Evolutionary conservation across 2,888 invertebrate genomes (phyloP).

Genomic region (Exephanes ischioxanthus): DNA sequence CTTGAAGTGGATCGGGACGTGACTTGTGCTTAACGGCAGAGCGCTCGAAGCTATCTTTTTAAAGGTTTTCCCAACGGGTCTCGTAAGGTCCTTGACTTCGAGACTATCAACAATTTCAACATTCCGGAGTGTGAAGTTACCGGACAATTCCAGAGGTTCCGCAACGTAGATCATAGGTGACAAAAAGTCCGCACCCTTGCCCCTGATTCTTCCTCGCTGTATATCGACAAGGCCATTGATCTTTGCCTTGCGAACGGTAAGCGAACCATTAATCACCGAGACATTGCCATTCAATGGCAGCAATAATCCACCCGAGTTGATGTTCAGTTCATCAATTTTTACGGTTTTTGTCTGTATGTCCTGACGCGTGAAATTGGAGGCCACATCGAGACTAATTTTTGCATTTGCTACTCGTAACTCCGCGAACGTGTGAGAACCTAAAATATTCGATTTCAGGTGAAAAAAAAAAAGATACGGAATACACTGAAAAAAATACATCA

Average conservation of each 20-base stretch:
- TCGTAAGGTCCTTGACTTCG: constrained; percentile 79
- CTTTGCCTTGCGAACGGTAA: constrained; percentile 70
- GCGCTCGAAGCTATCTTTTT: constrained; percentile 79
- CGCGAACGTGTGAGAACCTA: constrained; percentile 71
- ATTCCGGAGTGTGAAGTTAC: constrained; percentile 84
- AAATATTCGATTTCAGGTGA: constrained; percentile 15
- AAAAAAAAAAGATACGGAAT: neutral
- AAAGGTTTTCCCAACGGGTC: constrained; percentile 77
- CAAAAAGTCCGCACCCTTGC: constrained; percentile 83
- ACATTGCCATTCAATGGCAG: constrained; percentile 74
- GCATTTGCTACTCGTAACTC: constrained; percentile 65
- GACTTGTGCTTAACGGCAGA: constrained; percentile 79
- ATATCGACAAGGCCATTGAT: constrained; percentile 83
- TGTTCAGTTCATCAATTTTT: constrained; percentile 70
- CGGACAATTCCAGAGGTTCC: constrained; percentile 83
- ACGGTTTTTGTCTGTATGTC: constrained; percentile 62
- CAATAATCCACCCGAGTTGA: constrained; percentile 72
- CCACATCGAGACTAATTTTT: constrained; percentile 69
- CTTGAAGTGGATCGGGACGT: constrained; percentile 81
- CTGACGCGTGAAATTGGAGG: constrained; percentile 65
- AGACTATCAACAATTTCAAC: constrained; percentile 85
- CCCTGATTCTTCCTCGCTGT: constrained; percentile 85
- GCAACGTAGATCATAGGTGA: constrained; percentile 85
- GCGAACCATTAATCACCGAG: constrained; percentile 69
- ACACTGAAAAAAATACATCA: no score